A percentile compares a stretch with the other conserved stretches of the same genome.
phyloP scores from a whole-genome alignment of 1,140 invertebrate species.

The Babylonia areolata region DNA sequence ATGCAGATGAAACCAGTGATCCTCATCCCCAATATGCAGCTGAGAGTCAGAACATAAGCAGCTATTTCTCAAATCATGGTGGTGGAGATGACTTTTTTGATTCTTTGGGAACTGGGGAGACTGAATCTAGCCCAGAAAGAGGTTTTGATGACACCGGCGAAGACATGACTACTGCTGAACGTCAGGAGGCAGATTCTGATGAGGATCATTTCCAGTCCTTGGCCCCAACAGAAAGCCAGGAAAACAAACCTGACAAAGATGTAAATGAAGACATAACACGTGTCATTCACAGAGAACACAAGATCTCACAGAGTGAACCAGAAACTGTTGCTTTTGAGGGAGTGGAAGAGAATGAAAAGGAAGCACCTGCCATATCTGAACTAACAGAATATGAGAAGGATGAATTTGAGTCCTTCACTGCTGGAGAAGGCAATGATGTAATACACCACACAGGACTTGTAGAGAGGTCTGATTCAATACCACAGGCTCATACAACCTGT shows the following conservation, averaged over 20 bases:
- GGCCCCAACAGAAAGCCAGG: neutral
- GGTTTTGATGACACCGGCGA: neutral
- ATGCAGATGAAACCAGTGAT: neutral
- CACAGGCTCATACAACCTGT: neutral
- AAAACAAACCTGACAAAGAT: neutral
- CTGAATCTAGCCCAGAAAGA: slow-evolving; percentile 6
- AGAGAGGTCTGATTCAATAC: slow-evolving; percentile 13
- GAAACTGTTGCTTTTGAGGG: slow-evolving; percentile 62
- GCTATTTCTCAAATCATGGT: slow-evolving; percentile 58
- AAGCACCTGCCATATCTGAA: slow-evolving; percentile 32
- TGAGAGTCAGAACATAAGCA: slow-evolving; percentile 54
- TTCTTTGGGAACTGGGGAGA: slow-evolving; percentile 34
- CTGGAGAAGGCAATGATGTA: slow-evolving; percentile 47
- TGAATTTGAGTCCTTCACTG: slow-evolving; percentile 70
- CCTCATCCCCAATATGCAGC: neutral
- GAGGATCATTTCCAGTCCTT: neutral
- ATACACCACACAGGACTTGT: neutral
- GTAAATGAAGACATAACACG: slow-evolving; percentile 38
- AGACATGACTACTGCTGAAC: neutral
- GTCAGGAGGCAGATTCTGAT: neutral
- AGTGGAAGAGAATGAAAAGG: slow-evolving; percentile 25
- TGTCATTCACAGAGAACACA: slow-evolving; percentile 41
- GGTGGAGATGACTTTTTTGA: slow-evolving; percentile 57
- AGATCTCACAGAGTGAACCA: slow-evolving; percentile 49
- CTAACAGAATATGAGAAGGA: slow-evolving; percentile 62